Evolutionary conservation across 2,113 vertebrate genomes (phyloP), one percentile per base, ranked within the genome.

Genomic region (Lagopus muta): DNA sequence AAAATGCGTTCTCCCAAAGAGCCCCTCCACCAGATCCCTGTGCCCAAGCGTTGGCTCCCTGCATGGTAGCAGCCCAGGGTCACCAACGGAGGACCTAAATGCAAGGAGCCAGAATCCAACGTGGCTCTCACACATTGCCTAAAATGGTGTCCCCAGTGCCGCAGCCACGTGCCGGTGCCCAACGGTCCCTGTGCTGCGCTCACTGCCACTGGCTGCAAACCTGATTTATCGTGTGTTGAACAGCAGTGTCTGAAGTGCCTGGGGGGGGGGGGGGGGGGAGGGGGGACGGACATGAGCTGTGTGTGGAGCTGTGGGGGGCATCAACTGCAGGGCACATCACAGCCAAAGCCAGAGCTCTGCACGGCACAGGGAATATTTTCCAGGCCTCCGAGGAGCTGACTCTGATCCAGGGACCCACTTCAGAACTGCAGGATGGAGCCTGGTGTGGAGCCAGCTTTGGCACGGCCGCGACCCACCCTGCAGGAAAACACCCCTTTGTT

Each of bases 51-150:
- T 67, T 24, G 1, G 64, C 73, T 22, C 58, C 40, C 5, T 0
- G 16, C 50, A 1, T 0, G 5, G 67, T 81, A 82, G 86, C 80
- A 86, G 80, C 67, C 28, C 62, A 77, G 60, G 32, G 67, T 4
- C 19, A 30, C 13, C 3, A 0, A 2, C 12, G 0, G 48, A 22
- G 62, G 38, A 13, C 5, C 17, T 3, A 6, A 80, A 4, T 8
- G 54, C 1, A 3, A 48, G 87, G 57, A 82, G 77, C 72, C 11
- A 54, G 52, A 28, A 54, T 28, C 52, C 52, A 54, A 28, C 14
- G 52, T 19, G 72, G 24, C 32, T 78, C 76, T 90, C 83, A 16
- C 76, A 43, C 80, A 90, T 95, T 97, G 92, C 96, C 97, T 96
- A 95, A 96, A 96, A 97, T 80, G 97, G 97, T 85, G 82, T 91